A percentile compares a stretch with the other conserved stretches of the same genome.
These are phyloP conservation scores for Hemicentrotus pulcherrimus DNA, from an alignment of 35 echinoderm and acorn worm genomes.

Conservation along the genomic window DNA sequence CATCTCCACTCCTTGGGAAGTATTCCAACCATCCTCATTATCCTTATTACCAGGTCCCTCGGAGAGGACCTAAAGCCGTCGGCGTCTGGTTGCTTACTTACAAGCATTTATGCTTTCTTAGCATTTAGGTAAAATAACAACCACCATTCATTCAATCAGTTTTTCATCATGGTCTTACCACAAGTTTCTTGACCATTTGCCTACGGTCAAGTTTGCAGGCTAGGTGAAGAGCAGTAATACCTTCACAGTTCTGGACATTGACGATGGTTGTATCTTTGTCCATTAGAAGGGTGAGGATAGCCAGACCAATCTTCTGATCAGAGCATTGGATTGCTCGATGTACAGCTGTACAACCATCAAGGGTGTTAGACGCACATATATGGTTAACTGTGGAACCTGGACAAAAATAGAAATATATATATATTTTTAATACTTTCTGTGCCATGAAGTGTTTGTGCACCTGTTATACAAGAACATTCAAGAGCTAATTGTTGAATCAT, in stretches of 20 bases:
- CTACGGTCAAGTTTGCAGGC: constrained; percentile 77
- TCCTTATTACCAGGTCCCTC: too few relatives aligned
- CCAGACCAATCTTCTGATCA: constrained; percentile 46
- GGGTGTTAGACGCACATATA: constrained; percentile 73
- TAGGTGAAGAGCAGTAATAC: constrained; percentile 82
- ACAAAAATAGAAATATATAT: neutral
- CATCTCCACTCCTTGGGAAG: too few relatives aligned
- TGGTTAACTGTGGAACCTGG: constrained; percentile 82
- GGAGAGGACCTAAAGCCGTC: too few relatives aligned
- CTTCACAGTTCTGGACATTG: constrained; percentile 80
- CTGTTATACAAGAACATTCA: too few relatives aligned
- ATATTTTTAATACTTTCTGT: too few relatives aligned
- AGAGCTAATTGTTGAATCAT: too few relatives aligned
- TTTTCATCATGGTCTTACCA: constrained; percentile 58
- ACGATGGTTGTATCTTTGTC: constrained; percentile 67
- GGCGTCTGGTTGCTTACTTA: too few relatives aligned
- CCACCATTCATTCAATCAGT: too few relatives aligned
- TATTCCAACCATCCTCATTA: too few relatives aligned
- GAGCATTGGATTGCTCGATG: constrained; percentile 86
- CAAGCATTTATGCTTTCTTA: too few relatives aligned
- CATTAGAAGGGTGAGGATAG: constrained; percentile 53
- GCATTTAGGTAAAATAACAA: too few relatives aligned
- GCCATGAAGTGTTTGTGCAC: too few relatives aligned
- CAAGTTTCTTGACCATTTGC: constrained; percentile 87
- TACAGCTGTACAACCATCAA: constrained; percentile 77